Conservation (phyloP, 2,888 invertebrate genomes). For the Euphydryas editha region DNA sequence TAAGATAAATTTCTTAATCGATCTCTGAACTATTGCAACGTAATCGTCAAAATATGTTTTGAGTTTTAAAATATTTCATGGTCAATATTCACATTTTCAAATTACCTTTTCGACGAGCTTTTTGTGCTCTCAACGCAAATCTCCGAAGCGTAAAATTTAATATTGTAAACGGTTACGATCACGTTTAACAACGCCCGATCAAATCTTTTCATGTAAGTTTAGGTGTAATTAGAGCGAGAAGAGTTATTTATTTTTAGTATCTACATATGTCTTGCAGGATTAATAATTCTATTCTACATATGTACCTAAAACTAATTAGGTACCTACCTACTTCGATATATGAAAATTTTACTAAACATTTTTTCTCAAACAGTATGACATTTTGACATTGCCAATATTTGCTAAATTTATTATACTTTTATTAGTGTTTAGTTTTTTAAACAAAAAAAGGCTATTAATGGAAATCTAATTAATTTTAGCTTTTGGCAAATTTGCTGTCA, state of each 20-base stretch:
- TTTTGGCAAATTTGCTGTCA: too few species aligned
- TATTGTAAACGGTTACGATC: conserved; percentile 66
- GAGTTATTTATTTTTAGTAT: conserved; percentile 9
- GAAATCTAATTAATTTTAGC: too few species aligned
- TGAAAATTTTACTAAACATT: too few species aligned
- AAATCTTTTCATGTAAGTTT: conserved; percentile 29
- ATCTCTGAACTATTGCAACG: not conserved
- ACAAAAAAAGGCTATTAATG: not conserved
- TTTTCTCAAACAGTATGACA: too few species aligned
- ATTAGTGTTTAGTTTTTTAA: not conserved
- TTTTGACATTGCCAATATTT: too few species aligned
- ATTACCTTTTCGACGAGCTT: conserved; percentile 49
- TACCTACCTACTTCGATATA: too few species aligned
- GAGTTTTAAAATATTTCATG: conserved; percentile 29
- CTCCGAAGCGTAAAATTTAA: conserved; percentile 72
- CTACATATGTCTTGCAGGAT: conserved; percentile 17
- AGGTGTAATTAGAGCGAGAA: conserved; percentile 27
- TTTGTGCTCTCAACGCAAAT: conserved; percentile 60
- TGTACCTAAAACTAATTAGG: too few species aligned
- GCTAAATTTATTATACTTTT: not conserved
- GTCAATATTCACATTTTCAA: conserved; percentile 31
- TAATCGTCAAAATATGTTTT: conserved; percentile 2
- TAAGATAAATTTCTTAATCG: too few species aligned
- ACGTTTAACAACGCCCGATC: conserved; percentile 52
- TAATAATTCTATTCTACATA: not conserved